Base-by-base conservation (phyloP, 1,140 invertebrate species). In the Sweltsa coloradensis region DNA sequence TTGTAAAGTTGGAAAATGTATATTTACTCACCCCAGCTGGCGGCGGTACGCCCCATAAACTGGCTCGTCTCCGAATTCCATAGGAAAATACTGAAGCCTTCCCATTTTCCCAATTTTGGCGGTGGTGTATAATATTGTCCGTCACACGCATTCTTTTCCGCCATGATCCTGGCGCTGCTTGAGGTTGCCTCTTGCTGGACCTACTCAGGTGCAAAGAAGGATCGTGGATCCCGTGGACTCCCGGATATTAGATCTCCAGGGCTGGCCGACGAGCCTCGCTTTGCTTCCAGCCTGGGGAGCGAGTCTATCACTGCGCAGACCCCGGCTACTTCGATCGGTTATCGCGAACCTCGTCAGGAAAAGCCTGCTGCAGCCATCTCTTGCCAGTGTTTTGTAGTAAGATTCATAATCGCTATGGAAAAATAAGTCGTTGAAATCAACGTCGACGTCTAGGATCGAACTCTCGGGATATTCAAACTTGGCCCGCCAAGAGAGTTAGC, bases 31-130 rank as follows among this genome's bases (percentile, higher is more conserved):
- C 88, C 86, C 89, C 89, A 93, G 69, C 85, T 89, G 55, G 79
- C 72, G 51, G 84, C 87, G 49, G 88, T 92, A 53, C 89, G 75
- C 51, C 89, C 89, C 53, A 91, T 70, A 63, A 91, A 81, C 67
- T 89, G 83, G 57, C 81, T 79, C 46, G 85, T 90, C 68, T 90
- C 84, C 49, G 83, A 80, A 71, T 93, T 89, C 77, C 82, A 93
- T 47, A 92, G 59, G 69, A 91, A 91, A 57, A 76, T 69, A 63
- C 70, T 79, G 70, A 91, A 85, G 54, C 80, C 74, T 65, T 89
- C 83, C 85, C 86, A 89, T 75, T 81, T 83, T 55, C 80, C 79
- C 53, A 85, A 75, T 65, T 84, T 81, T 49, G 81, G 82, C 55
- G 83, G 83, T 50, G 82, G 79, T 41, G 76, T 64, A 64, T 87